Evolutionary conservation across 2,113 vertebrate genomes (phyloP).

Genomic region (Centropristis striata): DNA sequence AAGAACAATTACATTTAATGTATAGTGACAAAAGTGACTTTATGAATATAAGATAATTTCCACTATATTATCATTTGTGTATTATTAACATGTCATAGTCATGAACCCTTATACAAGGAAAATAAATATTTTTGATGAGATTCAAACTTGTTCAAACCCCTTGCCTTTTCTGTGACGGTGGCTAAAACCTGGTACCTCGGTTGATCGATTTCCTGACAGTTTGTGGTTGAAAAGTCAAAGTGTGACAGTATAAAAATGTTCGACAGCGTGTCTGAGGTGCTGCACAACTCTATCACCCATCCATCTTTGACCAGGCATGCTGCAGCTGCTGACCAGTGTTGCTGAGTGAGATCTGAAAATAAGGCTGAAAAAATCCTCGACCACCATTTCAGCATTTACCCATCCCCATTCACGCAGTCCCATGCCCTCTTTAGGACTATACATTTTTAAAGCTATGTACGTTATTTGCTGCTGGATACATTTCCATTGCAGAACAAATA

Average conservation of each 20-base stretch:
- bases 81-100: too few species aligned
- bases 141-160: too few species aligned
- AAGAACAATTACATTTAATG: too few species aligned
- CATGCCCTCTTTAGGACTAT: constrained; percentile 13
- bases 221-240: background rate
- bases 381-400: constrained; percentile 27
- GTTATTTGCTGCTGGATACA: constrained; percentile 72
- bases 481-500: constrained; percentile 80
- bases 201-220: background rate
- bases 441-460: constrained; percentile 41
- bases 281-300: constrained; percentile 7
- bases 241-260: background rate
- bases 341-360: constrained; percentile 64
- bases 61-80: too few species aligned
- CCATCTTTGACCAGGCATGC: constrained; percentile 41
- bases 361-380: constrained; percentile 17
- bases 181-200: background rate
- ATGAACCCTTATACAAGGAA: too few species aligned
- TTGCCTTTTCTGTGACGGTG: background rate
- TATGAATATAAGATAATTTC: too few species aligned
- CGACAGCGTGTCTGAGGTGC: background rate
- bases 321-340: constrained; percentile 63
- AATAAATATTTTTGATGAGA: too few species aligned
- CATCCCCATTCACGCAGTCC: constrained; percentile 32
- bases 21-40: too few species aligned